Evolutionary conservation across 1,140 invertebrate species (phyloP).

Genomic region (Sitobion miscanthi): DNA sequence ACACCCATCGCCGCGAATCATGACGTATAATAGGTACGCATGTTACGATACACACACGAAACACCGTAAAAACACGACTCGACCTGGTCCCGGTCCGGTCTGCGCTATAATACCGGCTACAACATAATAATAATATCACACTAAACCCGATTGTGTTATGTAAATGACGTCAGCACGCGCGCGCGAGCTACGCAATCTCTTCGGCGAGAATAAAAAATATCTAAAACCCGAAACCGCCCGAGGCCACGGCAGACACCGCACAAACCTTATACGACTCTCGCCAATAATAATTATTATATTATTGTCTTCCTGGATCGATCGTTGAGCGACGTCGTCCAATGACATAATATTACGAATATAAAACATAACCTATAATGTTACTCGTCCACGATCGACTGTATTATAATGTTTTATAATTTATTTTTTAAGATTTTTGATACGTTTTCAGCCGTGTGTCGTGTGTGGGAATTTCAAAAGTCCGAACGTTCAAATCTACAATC

Average conservation of each 20-base stretch:
- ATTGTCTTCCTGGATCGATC: constrained; percentile 6
- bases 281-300: background rate
- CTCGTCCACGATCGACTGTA: background rate
- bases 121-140: background rate
- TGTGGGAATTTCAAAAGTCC: background rate
- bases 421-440: background rate
- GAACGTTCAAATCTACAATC: no score
- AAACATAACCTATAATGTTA: no score
- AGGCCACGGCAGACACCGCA: background rate
- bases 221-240: background rate
- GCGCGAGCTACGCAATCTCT: background rate
- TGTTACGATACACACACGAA: background rate
- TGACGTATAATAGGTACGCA: background rate
- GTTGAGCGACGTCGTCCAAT: background rate
- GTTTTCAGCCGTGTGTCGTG: background rate
- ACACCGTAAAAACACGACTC: background rate
- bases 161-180: background rate
- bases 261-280: background rate
- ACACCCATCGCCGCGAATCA: background rate
- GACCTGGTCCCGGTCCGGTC: background rate
- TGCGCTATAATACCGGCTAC: background rate
- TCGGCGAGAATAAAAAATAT: background rate
- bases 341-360: constrained; percentile 7
- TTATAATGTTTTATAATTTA: background rate
- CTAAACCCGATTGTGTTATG: background rate